Evolutionary conservation across 2,888 invertebrate genomes (phyloP).

Genomic region (Heliconius erato): DNA sequence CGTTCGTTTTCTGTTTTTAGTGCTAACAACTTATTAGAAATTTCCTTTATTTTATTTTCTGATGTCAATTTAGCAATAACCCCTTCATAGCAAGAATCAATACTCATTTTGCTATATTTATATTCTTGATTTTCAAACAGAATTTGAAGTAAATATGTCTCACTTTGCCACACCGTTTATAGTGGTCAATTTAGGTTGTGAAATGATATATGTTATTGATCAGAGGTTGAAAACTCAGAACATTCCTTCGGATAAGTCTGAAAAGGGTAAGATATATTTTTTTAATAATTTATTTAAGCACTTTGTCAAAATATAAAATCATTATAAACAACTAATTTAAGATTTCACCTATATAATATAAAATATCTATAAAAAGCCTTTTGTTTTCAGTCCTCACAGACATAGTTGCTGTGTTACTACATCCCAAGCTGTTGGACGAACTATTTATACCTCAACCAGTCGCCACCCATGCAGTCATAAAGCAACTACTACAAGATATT

Average conservation of each 20-base stretch:
- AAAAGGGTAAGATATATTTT: slow-evolving; percentile 86
- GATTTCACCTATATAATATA: neutral
- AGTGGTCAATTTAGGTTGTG: slow-evolving; percentile 96
- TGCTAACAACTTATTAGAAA: slow-evolving; percentile 68
- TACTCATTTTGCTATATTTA: slow-evolving; percentile 66
- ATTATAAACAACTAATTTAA: neutral
- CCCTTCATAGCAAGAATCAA: slow-evolving; percentile 70
- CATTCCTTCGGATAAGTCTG: slow-evolving; percentile 89
- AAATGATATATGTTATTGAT: slow-evolving; percentile 98
- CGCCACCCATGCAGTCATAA: slow-evolving; percentile 76
- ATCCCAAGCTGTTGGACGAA: slow-evolving; percentile 91
- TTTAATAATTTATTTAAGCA: neutral
- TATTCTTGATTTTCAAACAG: too few relatives aligned
- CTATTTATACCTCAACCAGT: slow-evolving; percentile 84
- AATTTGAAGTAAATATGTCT: slow-evolving; percentile 77
- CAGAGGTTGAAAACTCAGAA: slow-evolving; percentile 95
- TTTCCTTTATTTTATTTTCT: slow-evolving; percentile 60
- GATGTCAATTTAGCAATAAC: slow-evolving; percentile 64
- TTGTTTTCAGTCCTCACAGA: slow-evolving; percentile 92
- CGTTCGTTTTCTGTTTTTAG: slow-evolving; percentile 76
- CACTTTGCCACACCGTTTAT: slow-evolving; percentile 91
- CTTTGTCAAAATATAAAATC: neutral
- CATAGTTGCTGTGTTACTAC: slow-evolving; percentile 93
- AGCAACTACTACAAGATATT: slow-evolving; percentile 93
- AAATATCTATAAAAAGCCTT: slow-evolving; percentile 29